Conservation (phyloP, 2,888 invertebrate genomes). For the Napeogenes inachia region DNA sequence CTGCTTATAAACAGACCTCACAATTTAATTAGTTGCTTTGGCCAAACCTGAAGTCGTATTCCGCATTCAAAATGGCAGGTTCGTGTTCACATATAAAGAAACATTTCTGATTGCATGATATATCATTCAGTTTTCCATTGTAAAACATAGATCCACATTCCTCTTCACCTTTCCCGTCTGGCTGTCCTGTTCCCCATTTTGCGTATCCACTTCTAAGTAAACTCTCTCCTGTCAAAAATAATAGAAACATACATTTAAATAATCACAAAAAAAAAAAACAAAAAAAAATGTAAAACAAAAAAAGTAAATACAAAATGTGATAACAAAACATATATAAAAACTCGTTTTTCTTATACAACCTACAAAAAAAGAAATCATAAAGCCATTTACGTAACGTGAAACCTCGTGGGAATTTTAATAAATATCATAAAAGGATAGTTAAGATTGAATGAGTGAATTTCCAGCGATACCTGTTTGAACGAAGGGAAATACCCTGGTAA, state of each 20-base stretch:
- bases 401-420: no score
- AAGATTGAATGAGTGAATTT: no score
- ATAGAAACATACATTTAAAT: background rate
- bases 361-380: no score
- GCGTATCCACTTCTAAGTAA: conserved; percentile 49
- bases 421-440: no score
- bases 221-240: conserved; percentile 39
- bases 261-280: conserved; percentile 1
- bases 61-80: conserved; percentile 29
- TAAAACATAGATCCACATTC: conserved; percentile 61
- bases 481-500: no score
- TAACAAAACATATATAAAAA: no score
- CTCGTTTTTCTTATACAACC: no score
- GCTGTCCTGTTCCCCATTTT: conserved; percentile 51
- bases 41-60: conserved; percentile 33
- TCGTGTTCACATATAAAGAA: conserved; percentile 65
- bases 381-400: no score
- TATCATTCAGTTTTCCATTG: conserved; percentile 51
- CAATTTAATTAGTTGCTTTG: background rate
- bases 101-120: conserved; percentile 43
- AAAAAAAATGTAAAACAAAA: no score
- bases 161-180: conserved; percentile 49
- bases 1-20: no score
- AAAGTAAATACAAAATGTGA: no score
- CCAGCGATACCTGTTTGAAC: no score